phyloP scores from a whole-genome alignment of 2,797 vertebrate genomes.

The Sarcophilus harrisii region DNA sequence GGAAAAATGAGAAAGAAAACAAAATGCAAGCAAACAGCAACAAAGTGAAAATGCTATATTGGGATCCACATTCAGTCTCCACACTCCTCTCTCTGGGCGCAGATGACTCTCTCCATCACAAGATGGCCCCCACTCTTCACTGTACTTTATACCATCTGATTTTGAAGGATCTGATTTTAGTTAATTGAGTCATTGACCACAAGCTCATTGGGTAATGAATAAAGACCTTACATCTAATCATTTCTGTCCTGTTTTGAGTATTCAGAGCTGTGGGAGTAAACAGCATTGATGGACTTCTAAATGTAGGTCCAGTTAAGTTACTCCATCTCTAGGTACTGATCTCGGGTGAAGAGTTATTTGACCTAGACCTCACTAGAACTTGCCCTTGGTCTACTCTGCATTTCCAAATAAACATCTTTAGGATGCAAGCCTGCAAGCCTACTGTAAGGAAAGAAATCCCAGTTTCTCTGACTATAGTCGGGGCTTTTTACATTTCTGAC shows the following conservation, averaged over 20 bases:
- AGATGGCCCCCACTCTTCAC: background rate
- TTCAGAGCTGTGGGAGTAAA: background rate
- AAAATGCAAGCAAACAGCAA: too few relatives aligned
- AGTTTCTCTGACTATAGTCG: conserved; percentile 6
- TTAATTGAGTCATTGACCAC: background rate
- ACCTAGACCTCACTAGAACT: background rate
- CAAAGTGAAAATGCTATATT: too few relatives aligned
- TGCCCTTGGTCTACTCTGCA: conserved; percentile 24
- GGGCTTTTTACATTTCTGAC: conserved; percentile 58
- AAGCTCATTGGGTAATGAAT: background rate
- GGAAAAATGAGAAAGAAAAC: too few relatives aligned
- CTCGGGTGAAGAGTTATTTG: conserved; percentile 2
- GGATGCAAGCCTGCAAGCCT: conserved; percentile 43
- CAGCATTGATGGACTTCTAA: background rate
- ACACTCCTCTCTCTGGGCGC: too few relatives aligned
- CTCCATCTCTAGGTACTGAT: background rate
- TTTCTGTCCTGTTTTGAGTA: background rate
- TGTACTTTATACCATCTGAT: background rate
- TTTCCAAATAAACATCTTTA: conserved; percentile 47
- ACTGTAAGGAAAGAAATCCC: conserved; percentile 44
- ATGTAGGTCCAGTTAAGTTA: background rate
- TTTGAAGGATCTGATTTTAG: background rate
- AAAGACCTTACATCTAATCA: background rate
- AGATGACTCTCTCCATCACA: background rate
- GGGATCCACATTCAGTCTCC: too few relatives aligned